Evolutionary conservation across 2,113 vertebrate genomes (phyloP).

Genomic region (Coptodon bakossiorum): DNA sequence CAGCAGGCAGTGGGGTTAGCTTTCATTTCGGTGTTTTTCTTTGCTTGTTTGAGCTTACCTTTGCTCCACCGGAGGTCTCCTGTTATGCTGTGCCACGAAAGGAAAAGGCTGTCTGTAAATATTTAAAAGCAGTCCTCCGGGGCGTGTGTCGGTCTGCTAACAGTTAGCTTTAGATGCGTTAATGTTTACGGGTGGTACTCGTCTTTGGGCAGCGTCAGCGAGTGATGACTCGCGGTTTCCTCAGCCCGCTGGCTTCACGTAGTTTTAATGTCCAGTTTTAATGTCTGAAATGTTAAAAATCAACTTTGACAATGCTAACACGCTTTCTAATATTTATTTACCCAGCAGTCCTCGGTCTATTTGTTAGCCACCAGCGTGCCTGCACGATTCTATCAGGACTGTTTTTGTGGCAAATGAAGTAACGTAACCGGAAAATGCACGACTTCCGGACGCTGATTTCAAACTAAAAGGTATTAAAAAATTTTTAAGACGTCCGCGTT

Average conservation of each 20-base stretch:
- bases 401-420: background rate
- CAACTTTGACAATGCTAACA: background rate
- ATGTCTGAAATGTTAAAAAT: background rate
- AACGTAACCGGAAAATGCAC: fast-evolving
- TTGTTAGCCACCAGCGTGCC: background rate
- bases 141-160: slow-evolving; percentile 21
- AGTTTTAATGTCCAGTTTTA: background rate
- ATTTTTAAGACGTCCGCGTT: background rate
- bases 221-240: background rate
- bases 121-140: background rate
- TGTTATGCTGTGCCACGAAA: background rate
- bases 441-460: background rate
- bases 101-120: background rate
- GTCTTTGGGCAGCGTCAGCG: background rate
- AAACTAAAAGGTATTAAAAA: background rate
- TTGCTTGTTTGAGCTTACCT: slow-evolving; percentile 6
- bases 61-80: background rate
- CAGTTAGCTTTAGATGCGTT: slow-evolving; percentile 22
- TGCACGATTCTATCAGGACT: background rate
- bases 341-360: background rate
- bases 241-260: background rate
- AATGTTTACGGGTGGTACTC: background rate
- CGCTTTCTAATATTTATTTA: background rate
- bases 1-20: background rate
- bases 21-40: background rate